Conservation (phyloP, 2,888 invertebrate genomes). For the Aphodius sticticus region DNA sequence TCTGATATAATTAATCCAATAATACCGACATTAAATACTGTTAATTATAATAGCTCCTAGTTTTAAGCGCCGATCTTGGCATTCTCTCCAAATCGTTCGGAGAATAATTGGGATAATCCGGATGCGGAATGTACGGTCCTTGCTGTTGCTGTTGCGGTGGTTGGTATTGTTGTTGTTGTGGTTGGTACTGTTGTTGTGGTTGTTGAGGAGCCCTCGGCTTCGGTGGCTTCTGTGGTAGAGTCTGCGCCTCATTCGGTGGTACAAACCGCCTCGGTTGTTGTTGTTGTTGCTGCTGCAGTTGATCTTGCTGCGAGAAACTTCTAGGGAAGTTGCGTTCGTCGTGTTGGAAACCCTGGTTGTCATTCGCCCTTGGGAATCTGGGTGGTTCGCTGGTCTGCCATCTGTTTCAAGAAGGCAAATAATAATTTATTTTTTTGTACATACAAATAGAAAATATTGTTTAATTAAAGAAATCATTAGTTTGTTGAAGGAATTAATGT, state of each 20-base stretch:
- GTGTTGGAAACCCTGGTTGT: slow-evolving; percentile 17
- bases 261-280: neutral
- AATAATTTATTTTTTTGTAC: no score
- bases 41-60: slow-evolving; percentile 30
- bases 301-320: neutral
- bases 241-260: neutral
- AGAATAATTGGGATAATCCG: slow-evolving; percentile 29
- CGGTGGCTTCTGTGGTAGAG: neutral
- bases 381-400: neutral
- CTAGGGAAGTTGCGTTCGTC: neutral
- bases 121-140: slow-evolving; percentile 29
- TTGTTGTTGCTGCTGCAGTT: no score
- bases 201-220: slow-evolving; percentile 14
- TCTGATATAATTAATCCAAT: no score
- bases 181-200: slow-evolving; percentile 12
- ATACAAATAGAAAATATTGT: no score
- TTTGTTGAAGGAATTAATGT: no score
- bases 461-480: no score
- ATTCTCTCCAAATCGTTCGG: slow-evolving; percentile 26
- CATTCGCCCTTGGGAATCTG: neutral
- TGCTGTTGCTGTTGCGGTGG: slow-evolving; percentile 15
- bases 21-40: neutral
- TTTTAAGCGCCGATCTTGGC: slow-evolving; percentile 36
- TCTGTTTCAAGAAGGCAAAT: neutral
- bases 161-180: slow-evolving; percentile 11